Percentiles rank a stretch among this genome's conserved stretches.
phyloP scores from a whole-genome alignment of 2,888 invertebrate genomes.

The Augochlorella aurata region DNA sequence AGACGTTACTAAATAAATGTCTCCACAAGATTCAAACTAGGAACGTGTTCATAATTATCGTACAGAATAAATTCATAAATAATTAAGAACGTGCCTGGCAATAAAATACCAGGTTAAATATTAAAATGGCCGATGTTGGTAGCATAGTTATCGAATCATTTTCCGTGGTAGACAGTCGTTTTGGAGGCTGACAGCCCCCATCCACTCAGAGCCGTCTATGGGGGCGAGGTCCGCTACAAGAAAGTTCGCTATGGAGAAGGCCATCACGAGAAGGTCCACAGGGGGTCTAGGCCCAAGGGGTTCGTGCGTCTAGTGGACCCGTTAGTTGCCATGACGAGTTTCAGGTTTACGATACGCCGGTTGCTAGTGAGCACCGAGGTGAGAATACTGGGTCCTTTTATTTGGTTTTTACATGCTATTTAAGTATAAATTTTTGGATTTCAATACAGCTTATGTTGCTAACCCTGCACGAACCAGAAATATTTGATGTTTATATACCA shows the following conservation, averaged over 20 bases:
- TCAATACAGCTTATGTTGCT: too few relatives aligned
- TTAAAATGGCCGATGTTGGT: not conserved
- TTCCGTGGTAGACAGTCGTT: constrained; percentile 1
- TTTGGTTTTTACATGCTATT: not conserved
- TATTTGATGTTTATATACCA: too few relatives aligned
- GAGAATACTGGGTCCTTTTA: not conserved
- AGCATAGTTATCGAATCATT: not conserved
- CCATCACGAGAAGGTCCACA: constrained; percentile 1
- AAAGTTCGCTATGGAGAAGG: constrained; percentile 11
- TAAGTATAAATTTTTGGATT: not conserved
- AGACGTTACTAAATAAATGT: too few relatives aligned
- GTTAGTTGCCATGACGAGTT: constrained; percentile 14
- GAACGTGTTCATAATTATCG: too few relatives aligned
- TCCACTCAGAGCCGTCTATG: not conserved
- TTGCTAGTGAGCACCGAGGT: not conserved
- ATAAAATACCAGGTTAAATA: not conserved
- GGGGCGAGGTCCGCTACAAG: constrained; percentile 1
- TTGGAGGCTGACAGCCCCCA: not conserved
- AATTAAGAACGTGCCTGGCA: too few relatives aligned
- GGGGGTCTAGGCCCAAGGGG: constrained; percentile 8
- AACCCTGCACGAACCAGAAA: too few relatives aligned
- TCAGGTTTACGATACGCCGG: constrained; percentile 7
- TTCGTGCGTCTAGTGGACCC: constrained; percentile 1
- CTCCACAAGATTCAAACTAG: too few relatives aligned
- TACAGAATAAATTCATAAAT: too few relatives aligned